phyloP scores from a whole-genome alignment of 2,113 vertebrate species.

The Capreolus pygargus region DNA sequence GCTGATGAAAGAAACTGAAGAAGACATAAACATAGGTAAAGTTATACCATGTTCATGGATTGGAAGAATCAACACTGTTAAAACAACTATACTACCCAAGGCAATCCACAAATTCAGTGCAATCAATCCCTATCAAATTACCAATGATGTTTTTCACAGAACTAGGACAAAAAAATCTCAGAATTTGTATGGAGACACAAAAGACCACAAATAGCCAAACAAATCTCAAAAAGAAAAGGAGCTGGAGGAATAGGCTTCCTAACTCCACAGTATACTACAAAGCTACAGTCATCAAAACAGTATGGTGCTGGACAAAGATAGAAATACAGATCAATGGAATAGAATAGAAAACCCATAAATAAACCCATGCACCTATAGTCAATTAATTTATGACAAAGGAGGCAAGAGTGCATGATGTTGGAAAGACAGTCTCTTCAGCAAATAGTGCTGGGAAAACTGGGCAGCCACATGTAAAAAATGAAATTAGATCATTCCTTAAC shows the following conservation, averaged over 20 bases:
- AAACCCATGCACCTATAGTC: not conserved
- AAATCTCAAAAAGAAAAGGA: not conserved
- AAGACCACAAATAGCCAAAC: not conserved
- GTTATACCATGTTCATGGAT: not conserved
- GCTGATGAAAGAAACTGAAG: not conserved
- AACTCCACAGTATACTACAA: not conserved
- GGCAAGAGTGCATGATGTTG: too few relatives aligned
- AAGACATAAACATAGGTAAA: not conserved
- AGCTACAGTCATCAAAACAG: not conserved
- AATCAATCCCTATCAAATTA: not conserved
- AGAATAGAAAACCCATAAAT: not conserved
- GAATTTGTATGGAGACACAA: not conserved
- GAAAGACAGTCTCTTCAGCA: too few relatives aligned
- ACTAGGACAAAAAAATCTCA: not conserved
- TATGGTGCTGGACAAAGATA: not conserved
- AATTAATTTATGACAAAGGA: not conserved
- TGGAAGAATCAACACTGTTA: not conserved
- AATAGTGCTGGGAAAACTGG: not conserved
- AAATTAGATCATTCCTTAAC: not conserved
- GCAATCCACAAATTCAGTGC: not conserved
- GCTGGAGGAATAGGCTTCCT: not conserved
- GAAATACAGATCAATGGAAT: not conserved
- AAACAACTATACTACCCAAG: not conserved
- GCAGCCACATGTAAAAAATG: not conserved
- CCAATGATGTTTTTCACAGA: not conserved